A percentile compares a stretch with the other conserved stretches of the same genome.
These are phyloP conservation scores for Strix aluco DNA, from an alignment of 2,113 vertebrate species.

Conservation along the genomic window DNA sequence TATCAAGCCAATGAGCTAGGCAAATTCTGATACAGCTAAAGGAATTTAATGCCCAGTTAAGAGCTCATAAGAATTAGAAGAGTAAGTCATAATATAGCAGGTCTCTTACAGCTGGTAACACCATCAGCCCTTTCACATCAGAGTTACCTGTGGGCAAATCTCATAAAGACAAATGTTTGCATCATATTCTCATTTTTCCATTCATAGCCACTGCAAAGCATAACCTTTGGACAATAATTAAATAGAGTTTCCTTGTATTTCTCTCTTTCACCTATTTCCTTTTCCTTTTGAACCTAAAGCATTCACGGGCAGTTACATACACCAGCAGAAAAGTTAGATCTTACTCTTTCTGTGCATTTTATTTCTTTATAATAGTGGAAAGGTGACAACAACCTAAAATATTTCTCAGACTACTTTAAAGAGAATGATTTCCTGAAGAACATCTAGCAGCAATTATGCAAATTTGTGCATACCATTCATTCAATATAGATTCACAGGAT, in stretches of 20 bases:
- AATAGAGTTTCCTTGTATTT: background rate
- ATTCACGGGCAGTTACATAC: background rate
- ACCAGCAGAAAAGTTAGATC: background rate
- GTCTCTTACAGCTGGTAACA: constrained; percentile 13
- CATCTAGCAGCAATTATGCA: background rate
- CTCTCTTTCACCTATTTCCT: background rate
- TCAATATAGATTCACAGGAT: background rate
- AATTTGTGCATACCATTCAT: background rate
- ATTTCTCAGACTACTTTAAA: background rate
- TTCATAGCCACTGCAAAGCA: background rate
- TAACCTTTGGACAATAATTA: background rate
- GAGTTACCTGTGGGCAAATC: constrained; percentile 2
- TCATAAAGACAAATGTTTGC: background rate
- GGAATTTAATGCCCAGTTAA: constrained; percentile 22
- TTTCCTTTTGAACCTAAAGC: background rate
- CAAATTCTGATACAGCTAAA: background rate
- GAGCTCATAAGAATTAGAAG: background rate
- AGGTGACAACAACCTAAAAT: background rate
- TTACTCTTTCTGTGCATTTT: background rate
- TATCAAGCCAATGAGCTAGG: constrained; percentile 24
- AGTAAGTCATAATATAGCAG: background rate
- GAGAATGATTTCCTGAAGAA: background rate
- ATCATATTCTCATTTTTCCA: background rate
- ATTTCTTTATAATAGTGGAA: background rate
- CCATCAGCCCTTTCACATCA: constrained; percentile 5